phyloP scores from a whole-genome alignment of 2,113 vertebrate genomes.

The Microcebus jonahi region DNA sequence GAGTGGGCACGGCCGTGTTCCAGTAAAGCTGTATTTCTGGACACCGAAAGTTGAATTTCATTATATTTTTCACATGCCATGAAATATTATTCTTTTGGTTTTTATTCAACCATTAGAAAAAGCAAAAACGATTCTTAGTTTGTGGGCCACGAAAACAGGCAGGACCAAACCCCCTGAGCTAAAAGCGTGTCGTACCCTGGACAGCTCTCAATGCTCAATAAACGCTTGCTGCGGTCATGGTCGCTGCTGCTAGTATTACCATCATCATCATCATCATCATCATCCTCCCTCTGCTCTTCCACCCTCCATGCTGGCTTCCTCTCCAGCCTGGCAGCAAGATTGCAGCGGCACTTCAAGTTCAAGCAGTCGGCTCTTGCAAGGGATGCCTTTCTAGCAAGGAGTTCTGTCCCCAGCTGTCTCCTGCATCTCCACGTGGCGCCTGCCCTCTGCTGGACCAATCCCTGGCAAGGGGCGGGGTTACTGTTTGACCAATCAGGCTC shows the following conservation, averaged over 20 bases:
- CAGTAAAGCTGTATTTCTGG: not conserved
- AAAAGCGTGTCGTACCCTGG: not conserved
- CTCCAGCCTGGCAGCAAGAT: not conserved
- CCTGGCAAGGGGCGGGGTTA: not conserved
- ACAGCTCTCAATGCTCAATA: not conserved
- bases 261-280: too few species aligned
- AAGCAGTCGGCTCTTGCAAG: not conserved
- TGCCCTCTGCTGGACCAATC: not conserved
- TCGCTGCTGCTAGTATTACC: not conserved
- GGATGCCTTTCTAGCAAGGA: not conserved
- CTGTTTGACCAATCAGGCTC: not conserved
- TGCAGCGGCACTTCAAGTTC: not conserved
- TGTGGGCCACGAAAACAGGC: not conserved
- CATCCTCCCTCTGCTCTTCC: not conserved
- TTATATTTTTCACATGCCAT: not conserved
- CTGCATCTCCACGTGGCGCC: accelerated
- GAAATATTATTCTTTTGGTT: not conserved
- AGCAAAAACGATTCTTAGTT: not conserved
- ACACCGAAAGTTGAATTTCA: not conserved
- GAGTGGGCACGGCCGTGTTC: not conserved
- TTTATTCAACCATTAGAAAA: not conserved
- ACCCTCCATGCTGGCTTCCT: not conserved
- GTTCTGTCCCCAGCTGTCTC: not conserved
- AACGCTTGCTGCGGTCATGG: not conserved
- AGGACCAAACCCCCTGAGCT: not conserved